phyloP scores from a whole-genome alignment of 2,113 vertebrate species.

The Thunnus maccoyii region DNA sequence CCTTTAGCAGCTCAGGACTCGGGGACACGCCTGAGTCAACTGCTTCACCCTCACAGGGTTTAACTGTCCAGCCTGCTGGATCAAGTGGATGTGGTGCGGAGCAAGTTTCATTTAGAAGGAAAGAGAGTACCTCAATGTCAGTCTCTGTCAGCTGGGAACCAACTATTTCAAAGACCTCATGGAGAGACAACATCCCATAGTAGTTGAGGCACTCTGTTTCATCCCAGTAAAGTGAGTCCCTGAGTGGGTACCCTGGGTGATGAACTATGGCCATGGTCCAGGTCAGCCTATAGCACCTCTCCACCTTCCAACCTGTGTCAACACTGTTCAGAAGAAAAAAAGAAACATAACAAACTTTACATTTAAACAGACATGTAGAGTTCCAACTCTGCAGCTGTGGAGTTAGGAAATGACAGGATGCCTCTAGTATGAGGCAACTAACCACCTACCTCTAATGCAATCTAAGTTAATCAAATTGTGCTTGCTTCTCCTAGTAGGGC shows the following conservation, averaged over 20 bases:
- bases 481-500: background rate
- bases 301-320: slow-evolving; percentile 31
- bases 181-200: slow-evolving; percentile 92
- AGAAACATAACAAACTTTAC: background rate
- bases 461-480: background rate
- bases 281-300: slow-evolving; percentile 21
- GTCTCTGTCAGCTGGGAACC: slow-evolving; percentile 90
- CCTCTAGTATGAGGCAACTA: background rate
- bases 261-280: slow-evolving; percentile 73
- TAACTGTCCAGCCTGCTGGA: slow-evolving; percentile 82
- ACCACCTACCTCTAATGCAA: background rate
- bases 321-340: slow-evolving; percentile 5
- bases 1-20: slow-evolving; percentile 75
- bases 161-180: slow-evolving; percentile 90
- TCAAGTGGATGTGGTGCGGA: slow-evolving; percentile 83
- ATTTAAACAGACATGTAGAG: background rate
- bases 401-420: background rate
- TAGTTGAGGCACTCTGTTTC: slow-evolving; percentile 91
- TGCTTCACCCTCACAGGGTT: slow-evolving; percentile 59
- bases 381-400: background rate
- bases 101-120: slow-evolving; percentile 89
- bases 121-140: slow-evolving; percentile 90
- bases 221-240: slow-evolving; percentile 86
- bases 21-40: slow-evolving; percentile 49
- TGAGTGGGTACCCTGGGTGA: slow-evolving; percentile 59